Conservation (phyloP, 2,113 vertebrate species). For the Notothenia rossii region DNA sequence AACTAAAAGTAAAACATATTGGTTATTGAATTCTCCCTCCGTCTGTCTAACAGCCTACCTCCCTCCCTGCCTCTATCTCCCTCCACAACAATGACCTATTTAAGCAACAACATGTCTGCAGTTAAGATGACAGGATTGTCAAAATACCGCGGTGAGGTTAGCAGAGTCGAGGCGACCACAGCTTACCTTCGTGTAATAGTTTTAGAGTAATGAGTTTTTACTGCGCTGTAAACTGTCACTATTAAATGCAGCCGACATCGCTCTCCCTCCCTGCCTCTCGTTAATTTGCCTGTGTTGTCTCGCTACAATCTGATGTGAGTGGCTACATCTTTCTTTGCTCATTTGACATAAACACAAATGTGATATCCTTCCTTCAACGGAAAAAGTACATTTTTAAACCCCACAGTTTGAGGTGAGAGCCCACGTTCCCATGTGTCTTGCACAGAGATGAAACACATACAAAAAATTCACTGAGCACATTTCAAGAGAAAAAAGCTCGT, state of each 20-base stretch:
- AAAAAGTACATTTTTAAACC: slow-evolving; percentile 27
- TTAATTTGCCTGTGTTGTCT: slow-evolving; percentile 58
- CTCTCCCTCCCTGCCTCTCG: slow-evolving; percentile 30
- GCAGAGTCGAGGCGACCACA: slow-evolving; percentile 59
- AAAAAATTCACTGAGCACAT: slow-evolving; percentile 37
- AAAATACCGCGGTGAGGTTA: slow-evolving; percentile 67
- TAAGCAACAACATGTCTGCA: slow-evolving; percentile 70
- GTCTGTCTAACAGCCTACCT: background rate
- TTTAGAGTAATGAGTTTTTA: slow-evolving; percentile 67
- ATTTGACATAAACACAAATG: slow-evolving; percentile 51
- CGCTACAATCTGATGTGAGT: slow-evolving; percentile 18
- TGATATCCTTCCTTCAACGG: slow-evolving; percentile 24
- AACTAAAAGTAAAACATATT: slow-evolving; percentile 62
- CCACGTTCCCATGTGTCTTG: slow-evolving; percentile 33
- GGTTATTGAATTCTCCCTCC: slow-evolving; percentile 49
- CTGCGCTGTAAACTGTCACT: slow-evolving; percentile 56
- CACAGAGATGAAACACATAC: slow-evolving; percentile 55
- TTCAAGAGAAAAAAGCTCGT: slow-evolving; percentile 34
- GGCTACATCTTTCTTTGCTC: slow-evolving; percentile 39
- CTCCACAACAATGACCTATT: slow-evolving; percentile 75
- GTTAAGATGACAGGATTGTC: slow-evolving; percentile 68
- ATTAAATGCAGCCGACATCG: slow-evolving; percentile 42
- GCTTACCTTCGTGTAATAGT: slow-evolving; percentile 67
- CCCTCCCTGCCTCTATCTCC: slow-evolving; percentile 43
- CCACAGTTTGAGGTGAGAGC: slow-evolving; percentile 30